Conservation (phyloP, 1,140 invertebrate genomes). For the Paraescarpia echinospica region DNA sequence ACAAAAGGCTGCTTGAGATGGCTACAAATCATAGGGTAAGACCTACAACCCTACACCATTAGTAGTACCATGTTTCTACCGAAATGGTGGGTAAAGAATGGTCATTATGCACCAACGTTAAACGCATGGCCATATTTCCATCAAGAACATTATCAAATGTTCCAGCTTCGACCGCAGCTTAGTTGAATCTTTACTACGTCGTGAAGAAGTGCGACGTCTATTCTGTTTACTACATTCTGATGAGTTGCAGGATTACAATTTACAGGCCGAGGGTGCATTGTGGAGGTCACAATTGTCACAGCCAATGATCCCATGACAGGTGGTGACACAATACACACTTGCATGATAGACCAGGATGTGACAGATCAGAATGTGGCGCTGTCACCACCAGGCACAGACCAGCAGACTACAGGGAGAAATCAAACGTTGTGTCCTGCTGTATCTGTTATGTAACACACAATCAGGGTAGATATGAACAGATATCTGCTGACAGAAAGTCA, state of each 20-base stretch:
- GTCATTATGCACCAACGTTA: too few relatives aligned
- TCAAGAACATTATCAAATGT: not conserved
- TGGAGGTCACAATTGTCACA: not conserved
- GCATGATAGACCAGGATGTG: not conserved
- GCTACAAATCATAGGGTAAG: not conserved
- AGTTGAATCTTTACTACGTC: too few relatives aligned
- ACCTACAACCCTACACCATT: too few relatives aligned
- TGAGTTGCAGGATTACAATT: not conserved
- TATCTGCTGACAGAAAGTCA: not conserved
- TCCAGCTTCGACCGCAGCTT: too few relatives aligned
- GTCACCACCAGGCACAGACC: not conserved
- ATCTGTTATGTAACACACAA: not conserved
- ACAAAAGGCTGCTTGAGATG: not conserved
- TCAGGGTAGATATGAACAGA: not conserved
- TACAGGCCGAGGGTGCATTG: not conserved
- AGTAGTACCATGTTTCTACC: too few relatives aligned
- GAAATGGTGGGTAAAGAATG: too few relatives aligned
- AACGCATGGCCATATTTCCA: not conserved
- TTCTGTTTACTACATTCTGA: not conserved
- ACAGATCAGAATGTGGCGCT: not conserved
- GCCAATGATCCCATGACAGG: not conserved
- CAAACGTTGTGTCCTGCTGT: not conserved
- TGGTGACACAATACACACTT: not conserved
- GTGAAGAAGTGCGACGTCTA: too few relatives aligned
- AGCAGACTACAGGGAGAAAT: not conserved